Conservation (phyloP, 2,888 invertebrate genomes). For the Megastigmus dorsalis region DNA sequence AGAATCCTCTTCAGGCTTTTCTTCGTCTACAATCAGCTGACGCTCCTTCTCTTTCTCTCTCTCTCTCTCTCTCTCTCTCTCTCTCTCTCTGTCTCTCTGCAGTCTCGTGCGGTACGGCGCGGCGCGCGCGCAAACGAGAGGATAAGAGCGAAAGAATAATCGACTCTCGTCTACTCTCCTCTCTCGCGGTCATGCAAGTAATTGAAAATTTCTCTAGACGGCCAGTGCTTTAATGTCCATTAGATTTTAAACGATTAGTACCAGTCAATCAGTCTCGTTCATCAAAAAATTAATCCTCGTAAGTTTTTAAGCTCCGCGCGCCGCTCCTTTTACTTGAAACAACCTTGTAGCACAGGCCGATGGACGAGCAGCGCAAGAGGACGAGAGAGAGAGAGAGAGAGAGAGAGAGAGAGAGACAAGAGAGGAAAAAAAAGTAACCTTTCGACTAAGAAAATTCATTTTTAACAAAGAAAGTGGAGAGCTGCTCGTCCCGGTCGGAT, state of each 20-base stretch:
- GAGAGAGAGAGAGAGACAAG: neutral
- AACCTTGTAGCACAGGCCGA: too few species aligned
- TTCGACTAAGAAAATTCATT: conserved; percentile 46
- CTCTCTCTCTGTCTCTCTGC: too few species aligned
- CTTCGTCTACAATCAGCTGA: neutral
- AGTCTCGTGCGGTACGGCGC: too few species aligned
- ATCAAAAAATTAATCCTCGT: conserved; percentile 45
- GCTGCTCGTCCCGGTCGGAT: neutral
- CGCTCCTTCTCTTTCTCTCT: too few species aligned
- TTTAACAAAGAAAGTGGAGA: conserved; percentile 28
- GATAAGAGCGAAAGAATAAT: conserved; percentile 45
- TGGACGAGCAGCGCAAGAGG: too few species aligned
- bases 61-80: too few species aligned
- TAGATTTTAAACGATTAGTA: conserved; percentile 51
- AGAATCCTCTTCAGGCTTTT: conserved; percentile 20
- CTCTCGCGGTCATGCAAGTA: conserved; percentile 43
- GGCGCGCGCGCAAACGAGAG: conserved; percentile 9
- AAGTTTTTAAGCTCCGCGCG: conserved; percentile 50
- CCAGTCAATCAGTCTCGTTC: conserved; percentile 50
- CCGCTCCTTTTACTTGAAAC: neutral
- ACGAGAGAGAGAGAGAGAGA: neutral
- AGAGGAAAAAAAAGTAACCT: conserved; percentile 28
- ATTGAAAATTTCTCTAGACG: conserved; percentile 45
- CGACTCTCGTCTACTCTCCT: conserved; percentile 45
- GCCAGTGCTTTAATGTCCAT: conserved; percentile 41